Conservation (phyloP, 2,888 invertebrate genomes). For the Protophormia terraenovae region DNA sequence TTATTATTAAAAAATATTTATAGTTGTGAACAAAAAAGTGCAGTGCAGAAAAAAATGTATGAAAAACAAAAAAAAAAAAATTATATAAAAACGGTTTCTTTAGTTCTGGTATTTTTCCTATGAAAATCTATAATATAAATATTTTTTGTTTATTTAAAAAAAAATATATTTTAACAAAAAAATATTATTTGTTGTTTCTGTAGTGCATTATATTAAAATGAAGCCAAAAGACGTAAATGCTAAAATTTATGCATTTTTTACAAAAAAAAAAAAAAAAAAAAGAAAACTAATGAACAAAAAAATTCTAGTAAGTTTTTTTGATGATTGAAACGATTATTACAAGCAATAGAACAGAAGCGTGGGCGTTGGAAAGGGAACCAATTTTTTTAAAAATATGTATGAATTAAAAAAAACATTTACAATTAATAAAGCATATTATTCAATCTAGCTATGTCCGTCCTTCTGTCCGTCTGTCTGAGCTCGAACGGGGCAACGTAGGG, state of each 20-base stretch:
- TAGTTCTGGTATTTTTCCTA: conserved; percentile 66
- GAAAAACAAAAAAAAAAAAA: conserved; percentile 19
- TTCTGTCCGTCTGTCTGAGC: too few relatives aligned
- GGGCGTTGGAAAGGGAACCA: too few relatives aligned
- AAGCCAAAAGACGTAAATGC: conserved; percentile 67
- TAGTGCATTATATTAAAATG: conserved; percentile 44
- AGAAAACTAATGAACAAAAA: not conserved
- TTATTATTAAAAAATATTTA: conserved; percentile 65
- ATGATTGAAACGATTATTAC: conserved; percentile 59
- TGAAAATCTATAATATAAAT: conserved; percentile 59
- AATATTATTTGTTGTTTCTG: conserved; percentile 26
- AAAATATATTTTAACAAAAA: conserved; percentile 45
- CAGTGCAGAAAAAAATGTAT: conserved; percentile 40
- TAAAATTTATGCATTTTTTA: conserved; percentile 68
- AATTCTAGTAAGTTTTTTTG: conserved; percentile 53
- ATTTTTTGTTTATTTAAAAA: conserved; percentile 64
- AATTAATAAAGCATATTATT: too few relatives aligned
- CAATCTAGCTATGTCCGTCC: too few relatives aligned
- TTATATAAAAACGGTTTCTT: conserved; percentile 53
- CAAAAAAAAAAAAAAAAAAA: conserved; percentile 39
- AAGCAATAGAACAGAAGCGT: not conserved
- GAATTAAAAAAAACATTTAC: too few relatives aligned
- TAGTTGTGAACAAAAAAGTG: conserved; percentile 52
- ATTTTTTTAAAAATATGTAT: too few relatives aligned
- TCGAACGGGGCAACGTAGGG: too few relatives aligned